Percentiles rank a stretch among this genome's conserved stretches.
phyloP scores from a whole-genome alignment of 2,113 vertebrate species.

The Pampusana beccarii region DNA sequence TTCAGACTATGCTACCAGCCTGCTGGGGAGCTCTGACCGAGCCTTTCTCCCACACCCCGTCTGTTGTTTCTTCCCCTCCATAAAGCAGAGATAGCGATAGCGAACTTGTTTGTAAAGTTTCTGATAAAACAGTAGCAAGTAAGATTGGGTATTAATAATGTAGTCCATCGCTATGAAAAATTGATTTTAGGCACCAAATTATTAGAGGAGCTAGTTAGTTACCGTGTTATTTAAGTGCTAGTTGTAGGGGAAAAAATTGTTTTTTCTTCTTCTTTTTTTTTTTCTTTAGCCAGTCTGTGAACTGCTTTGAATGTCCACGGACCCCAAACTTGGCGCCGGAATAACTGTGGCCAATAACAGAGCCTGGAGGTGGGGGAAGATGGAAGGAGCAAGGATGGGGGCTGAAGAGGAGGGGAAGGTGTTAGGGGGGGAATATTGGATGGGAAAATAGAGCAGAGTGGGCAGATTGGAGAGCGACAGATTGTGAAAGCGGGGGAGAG shows the following conservation, averaged over 20 bases:
- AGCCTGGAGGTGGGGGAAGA: not conserved
- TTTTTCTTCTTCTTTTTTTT: not conserved
- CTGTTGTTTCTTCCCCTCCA: not conserved
- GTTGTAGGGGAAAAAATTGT: not conserved
- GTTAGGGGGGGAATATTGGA: constrained; percentile 51
- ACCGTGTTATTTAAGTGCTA: accelerated
- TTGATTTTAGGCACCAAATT: not conserved
- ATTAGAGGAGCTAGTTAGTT: not conserved
- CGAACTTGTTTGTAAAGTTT: constrained; percentile 30
- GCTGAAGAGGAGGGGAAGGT: constrained; percentile 51
- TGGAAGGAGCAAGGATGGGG: not conserved
- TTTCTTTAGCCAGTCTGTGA: not conserved
- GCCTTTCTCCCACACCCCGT: not conserved
- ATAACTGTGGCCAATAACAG: not conserved
- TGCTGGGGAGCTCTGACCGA: constrained; percentile 17
- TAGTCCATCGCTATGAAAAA: not conserved
- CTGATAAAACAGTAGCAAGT: not conserved
- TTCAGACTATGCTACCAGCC: constrained; percentile 7
- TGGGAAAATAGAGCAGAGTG: constrained; percentile 67
- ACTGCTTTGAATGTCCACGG: not conserved
- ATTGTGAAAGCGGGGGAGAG: constrained; percentile 64
- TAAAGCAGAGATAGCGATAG: not conserved
- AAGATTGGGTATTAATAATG: not conserved
- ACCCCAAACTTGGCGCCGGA: not conserved
- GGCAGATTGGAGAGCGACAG: constrained; percentile 67